Evolutionary conservation across 2,113 vertebrate species (phyloP), one percentile per base, ranked within the genome.

Genomic region (Geococcyx californianus): DNA sequence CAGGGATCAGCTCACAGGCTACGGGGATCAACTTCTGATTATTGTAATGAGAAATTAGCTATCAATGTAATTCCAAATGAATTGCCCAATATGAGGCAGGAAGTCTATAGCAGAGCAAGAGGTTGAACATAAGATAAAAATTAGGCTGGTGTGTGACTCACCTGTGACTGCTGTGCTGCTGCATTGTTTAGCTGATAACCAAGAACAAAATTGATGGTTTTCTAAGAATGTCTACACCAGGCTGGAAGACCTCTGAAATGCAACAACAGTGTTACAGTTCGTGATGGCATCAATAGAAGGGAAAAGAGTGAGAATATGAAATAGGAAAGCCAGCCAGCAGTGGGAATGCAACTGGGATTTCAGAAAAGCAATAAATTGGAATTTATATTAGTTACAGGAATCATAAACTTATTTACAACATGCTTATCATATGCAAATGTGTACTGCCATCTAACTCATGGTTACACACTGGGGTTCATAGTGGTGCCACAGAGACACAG

Each of bases 61-160:
- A 18, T 6, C 42, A 4, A 3, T 3, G 24, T 2, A 9, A 18
- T 16, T 12, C 25, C 6, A 11, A 29, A 36, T 3, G 17, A 21
- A 16, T 8, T 7, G 44, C 31, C 34, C 52, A 25, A 2, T 8
- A 2, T 7, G 3, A n/a, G 1, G 45, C 70, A n/a, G 31, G 44
- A 45, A 13, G 33, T 8, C 63, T 9, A 5, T 2, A 15, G 84
- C 2, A 13, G 24, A 47, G 40, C 42, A 56, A 9, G 58, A 16
- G 1, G 4, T 2, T 18, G 67, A 25, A 9, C 17, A 2, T 23
- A 21, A n/a, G 25, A 5, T 7, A 9, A n/a, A 58, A 15, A 28
- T n/a, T 1, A 7, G 56, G 34, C 34, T 56, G n/a, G 56, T 4
- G 26, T 20, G 38, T 4, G 60, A 5, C 47, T 31, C 11, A 0